These are phyloP conservation scores for Antheraea yamamai DNA, from an alignment of 2,888 invertebrate species.

Conservation along the genomic window DNA sequence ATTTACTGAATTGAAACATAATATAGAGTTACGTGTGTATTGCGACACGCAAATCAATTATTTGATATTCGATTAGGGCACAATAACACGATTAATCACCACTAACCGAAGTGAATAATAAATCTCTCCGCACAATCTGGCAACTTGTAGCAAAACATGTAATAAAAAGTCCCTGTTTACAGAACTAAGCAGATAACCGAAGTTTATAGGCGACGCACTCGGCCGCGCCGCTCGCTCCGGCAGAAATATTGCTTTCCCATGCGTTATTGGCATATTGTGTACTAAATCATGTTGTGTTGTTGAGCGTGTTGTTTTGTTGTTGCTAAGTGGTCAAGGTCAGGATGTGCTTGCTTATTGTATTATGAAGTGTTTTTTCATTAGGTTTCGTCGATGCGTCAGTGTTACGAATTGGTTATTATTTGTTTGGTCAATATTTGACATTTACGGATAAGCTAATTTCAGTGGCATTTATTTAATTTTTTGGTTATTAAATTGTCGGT, in stretches of 20 bases:
- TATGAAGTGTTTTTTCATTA: neutral
- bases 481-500: neutral
- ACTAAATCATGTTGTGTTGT: constrained; percentile 2
- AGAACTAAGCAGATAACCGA: constrained; percentile 16
- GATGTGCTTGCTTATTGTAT: neutral
- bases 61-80: neutral
- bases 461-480: neutral
- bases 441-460: neutral
- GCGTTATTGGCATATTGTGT: constrained; percentile 9
- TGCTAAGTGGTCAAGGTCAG: constrained; percentile 1
- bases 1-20: neutral
- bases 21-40: neutral
- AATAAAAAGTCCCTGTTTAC: constrained; percentile 27
- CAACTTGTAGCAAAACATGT: constrained; percentile 30
- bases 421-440: neutral
- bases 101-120: constrained; percentile 28
- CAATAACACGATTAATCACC: constrained; percentile 25
- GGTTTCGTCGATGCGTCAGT: neutral
- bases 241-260: constrained; percentile 6
- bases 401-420: neutral
- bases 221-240: neutral
- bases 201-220: constrained; percentile 8
- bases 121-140: constrained; percentile 20
- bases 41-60: neutral
- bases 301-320: constrained; percentile 8